phyloP scores from a whole-genome alignment of 1,140 invertebrate species.

The Sitophilus oryzae region DNA sequence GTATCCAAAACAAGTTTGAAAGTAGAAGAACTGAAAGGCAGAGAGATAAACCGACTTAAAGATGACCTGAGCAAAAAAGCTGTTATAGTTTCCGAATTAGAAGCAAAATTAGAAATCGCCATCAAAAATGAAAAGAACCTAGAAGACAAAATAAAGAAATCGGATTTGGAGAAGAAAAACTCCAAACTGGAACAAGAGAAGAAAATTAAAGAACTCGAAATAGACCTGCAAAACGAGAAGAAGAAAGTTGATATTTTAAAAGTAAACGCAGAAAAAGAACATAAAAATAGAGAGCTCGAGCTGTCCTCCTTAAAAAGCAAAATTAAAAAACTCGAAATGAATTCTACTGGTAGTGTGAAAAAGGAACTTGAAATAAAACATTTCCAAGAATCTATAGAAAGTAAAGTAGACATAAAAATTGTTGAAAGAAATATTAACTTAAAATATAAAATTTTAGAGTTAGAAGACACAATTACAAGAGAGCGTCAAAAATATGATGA shows the following conservation, averaged over 20 bases:
- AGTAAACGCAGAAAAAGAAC: conserved; percentile 53
- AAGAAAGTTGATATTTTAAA: conserved; percentile 59
- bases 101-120: conserved; percentile 60
- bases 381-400: conserved; percentile 60
- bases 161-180: conserved; percentile 50
- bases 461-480: conserved; percentile 58
- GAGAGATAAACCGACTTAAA: conserved; percentile 32
- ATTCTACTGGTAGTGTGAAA: conserved; percentile 54
- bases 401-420: too few species aligned
- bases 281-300: conserved; percentile 61
- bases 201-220: conserved; percentile 57
- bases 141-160: conserved; percentile 50
- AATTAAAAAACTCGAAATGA: conserved; percentile 55
- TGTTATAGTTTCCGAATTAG: conserved; percentile 47
- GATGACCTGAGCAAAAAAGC: conserved; percentile 49
- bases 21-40: conserved; percentile 20
- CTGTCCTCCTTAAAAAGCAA: conserved; percentile 59
- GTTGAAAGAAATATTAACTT: too few species aligned
- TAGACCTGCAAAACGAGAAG: conserved; percentile 58
- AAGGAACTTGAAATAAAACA: conserved; percentile 57
- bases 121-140: conserved; percentile 52
- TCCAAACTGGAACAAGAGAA: conserved; percentile 53
- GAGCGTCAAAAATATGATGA: conserved; percentile 72
- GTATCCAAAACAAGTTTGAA: conserved; percentile 26
- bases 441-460: too few species aligned